These are phyloP conservation scores for Varanus salvator DNA, from an alignment of 2,113 vertebrate species.

Conservation along the genomic window DNA sequence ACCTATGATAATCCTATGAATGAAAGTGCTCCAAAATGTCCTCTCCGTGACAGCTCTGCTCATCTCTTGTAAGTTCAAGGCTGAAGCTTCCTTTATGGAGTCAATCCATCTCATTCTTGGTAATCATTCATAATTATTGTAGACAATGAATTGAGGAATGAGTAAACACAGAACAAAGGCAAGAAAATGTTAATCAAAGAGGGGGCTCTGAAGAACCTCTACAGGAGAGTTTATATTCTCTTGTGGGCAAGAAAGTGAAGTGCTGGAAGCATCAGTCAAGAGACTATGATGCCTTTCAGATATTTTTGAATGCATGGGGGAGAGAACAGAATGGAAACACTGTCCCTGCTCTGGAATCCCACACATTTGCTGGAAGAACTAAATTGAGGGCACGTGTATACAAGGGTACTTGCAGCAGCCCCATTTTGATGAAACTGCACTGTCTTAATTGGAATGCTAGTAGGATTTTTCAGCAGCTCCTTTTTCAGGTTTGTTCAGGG, in stretches of 20 bases:
- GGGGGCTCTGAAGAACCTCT: neutral
- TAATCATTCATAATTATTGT: too few relatives aligned
- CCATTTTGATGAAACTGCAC: rapidly evolving
- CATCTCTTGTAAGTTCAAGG: too few relatives aligned
- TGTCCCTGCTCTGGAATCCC: neutral
- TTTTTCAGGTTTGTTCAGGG: neutral
- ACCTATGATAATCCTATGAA: too few relatives aligned
- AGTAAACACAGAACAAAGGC: neutral
- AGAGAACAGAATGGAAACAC: neutral
- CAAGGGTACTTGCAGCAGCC: neutral
- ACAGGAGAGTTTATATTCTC: neutral
- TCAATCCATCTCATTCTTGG: too few relatives aligned
- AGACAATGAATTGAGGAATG: neutral
- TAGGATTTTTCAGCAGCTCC: neutral
- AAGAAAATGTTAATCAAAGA: neutral
- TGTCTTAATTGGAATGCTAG: rapidly evolving
- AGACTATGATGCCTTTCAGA: neutral
- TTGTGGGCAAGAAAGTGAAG: neutral
- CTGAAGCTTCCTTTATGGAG: too few relatives aligned
- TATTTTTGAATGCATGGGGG: neutral
- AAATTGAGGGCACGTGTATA: neutral
- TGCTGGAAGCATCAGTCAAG: neutral
- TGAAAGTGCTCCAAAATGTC: too few relatives aligned
- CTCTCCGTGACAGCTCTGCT: too few relatives aligned
- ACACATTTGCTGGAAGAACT: neutral